Conservation (phyloP, 1,140 invertebrate species). For the Prorops nasuta region DNA sequence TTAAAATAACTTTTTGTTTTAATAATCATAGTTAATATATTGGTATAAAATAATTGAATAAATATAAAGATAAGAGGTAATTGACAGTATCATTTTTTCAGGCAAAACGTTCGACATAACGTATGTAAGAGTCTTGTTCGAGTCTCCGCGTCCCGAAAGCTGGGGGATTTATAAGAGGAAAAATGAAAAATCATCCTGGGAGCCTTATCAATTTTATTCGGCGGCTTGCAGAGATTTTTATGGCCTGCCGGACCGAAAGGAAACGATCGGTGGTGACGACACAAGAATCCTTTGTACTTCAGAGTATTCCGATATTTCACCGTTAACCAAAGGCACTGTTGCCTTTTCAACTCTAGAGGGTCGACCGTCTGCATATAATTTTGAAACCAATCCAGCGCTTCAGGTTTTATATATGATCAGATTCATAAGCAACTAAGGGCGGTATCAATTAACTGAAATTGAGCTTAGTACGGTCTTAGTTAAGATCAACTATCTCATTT, state of each 20-base stretch:
- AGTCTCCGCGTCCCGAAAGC: conserved; percentile 93
- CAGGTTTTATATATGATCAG: too few relatives aligned
- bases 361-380: conserved; percentile 86
- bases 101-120: conserved; percentile 98
- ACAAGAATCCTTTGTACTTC: conserved; percentile 90
- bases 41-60: too few relatives aligned
- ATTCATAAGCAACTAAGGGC: too few relatives aligned
- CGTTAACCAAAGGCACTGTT: conserved; percentile 91
- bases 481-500: too few relatives aligned
- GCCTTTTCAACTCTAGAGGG: conserved; percentile 95
- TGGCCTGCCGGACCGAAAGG: conserved; percentile 71
- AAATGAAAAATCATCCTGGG: conserved; percentile 79
- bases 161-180: conserved; percentile 94
- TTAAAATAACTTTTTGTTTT: background rate
- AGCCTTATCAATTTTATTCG: conserved; percentile 96
- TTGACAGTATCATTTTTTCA: conserved; percentile 54
- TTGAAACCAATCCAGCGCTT: conserved; percentile 83
- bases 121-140: conserved; percentile 90
- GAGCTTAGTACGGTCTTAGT: too few relatives aligned
- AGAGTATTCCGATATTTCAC: conserved; percentile 97
- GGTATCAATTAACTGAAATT: too few relatives aligned
- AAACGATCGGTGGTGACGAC: conserved; percentile 68
- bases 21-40: background rate
- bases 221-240: conserved; percentile 90
- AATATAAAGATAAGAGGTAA: too few relatives aligned